These are phyloP conservation scores for Aphelenchoides bicaudatus DNA, from an alignment of 2,888 invertebrate species.

Conservation along the genomic window DNA sequence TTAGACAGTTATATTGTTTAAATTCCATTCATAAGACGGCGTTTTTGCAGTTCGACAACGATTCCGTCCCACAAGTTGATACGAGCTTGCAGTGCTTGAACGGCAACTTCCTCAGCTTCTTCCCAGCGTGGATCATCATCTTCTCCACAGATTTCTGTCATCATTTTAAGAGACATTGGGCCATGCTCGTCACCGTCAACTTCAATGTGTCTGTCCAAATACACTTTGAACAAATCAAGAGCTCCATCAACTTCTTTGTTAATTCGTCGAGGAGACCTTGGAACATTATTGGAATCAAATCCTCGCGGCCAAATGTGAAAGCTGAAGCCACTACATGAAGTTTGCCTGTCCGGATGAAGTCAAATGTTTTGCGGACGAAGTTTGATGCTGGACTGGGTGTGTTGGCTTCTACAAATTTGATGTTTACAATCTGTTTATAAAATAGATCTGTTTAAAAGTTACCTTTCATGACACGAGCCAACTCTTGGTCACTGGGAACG, in stretches of 20 bases:
- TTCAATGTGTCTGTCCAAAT: conserved; percentile 18
- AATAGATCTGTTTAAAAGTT: not conserved
- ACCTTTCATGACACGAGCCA: not conserved
- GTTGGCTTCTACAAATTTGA: not conserved
- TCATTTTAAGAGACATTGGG: conserved; percentile 13
- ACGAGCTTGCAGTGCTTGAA: conserved; percentile 7
- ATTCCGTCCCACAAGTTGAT: conserved; percentile 15
- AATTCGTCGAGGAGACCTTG: conserved; percentile 10
- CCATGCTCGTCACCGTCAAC: conserved; percentile 17
- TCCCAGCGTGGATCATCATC: conserved; percentile 9
- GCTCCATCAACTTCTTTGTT: conserved; percentile 16
- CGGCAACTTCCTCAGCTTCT: conserved; percentile 13
- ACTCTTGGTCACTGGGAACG: not conserved
- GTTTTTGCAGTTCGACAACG: not conserved
- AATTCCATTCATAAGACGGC: not conserved
- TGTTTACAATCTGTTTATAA: not conserved
- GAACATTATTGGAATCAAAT: conserved; percentile 14
- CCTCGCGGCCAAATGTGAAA: conserved; percentile 15
- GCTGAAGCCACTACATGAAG: conserved; percentile 9
- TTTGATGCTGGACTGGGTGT: conserved; percentile 3
- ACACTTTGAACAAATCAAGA: conserved; percentile 13
- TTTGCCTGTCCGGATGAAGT: conserved; percentile 3
- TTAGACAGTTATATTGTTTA: no score
- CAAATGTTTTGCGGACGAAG: conserved; percentile 8
- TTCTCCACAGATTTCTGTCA: conserved; percentile 15